Evolutionary conservation across 2,888 invertebrate species (phyloP), one percentile per base, ranked within the genome.

Genomic region (Lysandra coridon): DNA sequence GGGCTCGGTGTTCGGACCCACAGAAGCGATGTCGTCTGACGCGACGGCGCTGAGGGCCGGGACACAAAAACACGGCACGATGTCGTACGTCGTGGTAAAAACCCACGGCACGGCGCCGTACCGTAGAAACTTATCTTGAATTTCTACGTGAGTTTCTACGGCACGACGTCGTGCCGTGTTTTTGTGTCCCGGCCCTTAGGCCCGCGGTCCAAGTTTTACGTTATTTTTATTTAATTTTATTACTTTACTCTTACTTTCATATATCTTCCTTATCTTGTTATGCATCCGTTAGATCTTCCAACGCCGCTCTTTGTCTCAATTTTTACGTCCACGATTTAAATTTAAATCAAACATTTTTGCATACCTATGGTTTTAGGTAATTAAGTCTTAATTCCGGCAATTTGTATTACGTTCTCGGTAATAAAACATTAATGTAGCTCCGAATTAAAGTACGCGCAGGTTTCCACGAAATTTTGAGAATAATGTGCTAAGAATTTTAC

Each of bases 161-260:
- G 23, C 23, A 23, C 23, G 23, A 23, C 23, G 23, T 23, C 23
- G 23, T 23, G 23, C 23, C 23, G 23, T 23, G 23, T 23, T 23
- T 23, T 23, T 23, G 23, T 23, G 23, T 23, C 23, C 23, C 23
- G 23, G 23, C 23, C 23, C 23, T 23, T 23, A 23, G 23, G 23
- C 23, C 23, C 23, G 23, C 23, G 23, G 23, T 23, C 23, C 23
- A 7, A 76, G 76, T 76, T 53, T 57, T 37, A 76, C 49, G 30
- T 30, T 75, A 33, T 76, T 76, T 74, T 75, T 75, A 88, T 86
- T 89, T 88, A 84, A 87, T 91, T 91, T 91, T 90, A 91, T 91
- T 87, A 88, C 86, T 85, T 86, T 87, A 91, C 92, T 92, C 88
- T 92, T 89, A 91, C 91, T 91, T 92, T 91, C 89, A 85, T 85